A percentile compares a stretch with the other conserved stretches of the same genome.
Conservation (phyloP, 2,797 vertebrate species). For the Sphenopsis melanotis region DNA sequence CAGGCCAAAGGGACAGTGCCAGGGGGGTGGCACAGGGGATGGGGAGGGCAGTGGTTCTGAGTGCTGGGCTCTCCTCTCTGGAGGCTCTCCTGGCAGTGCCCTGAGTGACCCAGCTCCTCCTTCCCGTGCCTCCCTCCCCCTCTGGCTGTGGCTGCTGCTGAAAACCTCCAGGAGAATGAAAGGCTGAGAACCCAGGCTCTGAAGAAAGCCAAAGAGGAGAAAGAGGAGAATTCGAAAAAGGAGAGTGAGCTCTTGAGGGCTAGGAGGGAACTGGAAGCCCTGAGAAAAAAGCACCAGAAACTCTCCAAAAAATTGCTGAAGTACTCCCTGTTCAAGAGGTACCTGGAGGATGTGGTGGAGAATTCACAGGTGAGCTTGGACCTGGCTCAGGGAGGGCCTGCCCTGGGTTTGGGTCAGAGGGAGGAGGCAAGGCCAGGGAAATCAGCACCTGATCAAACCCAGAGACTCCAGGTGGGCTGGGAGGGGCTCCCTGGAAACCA, state of each 20-base stretch:
- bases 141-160: not conserved
- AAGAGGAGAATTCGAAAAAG: not conserved
- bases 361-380: slow-evolving; percentile 53
- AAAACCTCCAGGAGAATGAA: slow-evolving; percentile 52
- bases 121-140: not conserved
- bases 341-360: slow-evolving; percentile 70
- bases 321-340: slow-evolving; percentile 60
- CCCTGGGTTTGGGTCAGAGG: not conserved
- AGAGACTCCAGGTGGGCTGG: not conserved
- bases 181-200: slow-evolving; percentile 38
- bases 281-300: slow-evolving; percentile 33
- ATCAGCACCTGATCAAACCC: not conserved
- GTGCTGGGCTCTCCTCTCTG: not conserved
- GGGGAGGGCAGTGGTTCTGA: no score
- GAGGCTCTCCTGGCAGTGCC: not conserved
- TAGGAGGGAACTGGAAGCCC: slow-evolving; percentile 7
- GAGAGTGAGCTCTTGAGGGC: slow-evolving; percentile 39
- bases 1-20: not conserved
- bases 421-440: not conserved
- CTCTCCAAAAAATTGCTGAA: slow-evolving; percentile 20
- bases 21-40: not conserved
- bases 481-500: not conserved
- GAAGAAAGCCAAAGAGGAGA: slow-evolving; percentile 49
- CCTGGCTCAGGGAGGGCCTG: accelerated
- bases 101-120: not conserved